Evolutionary conservation across 1,140 invertebrate genomes (phyloP).

Genomic region (Drosophila suzukii): DNA sequence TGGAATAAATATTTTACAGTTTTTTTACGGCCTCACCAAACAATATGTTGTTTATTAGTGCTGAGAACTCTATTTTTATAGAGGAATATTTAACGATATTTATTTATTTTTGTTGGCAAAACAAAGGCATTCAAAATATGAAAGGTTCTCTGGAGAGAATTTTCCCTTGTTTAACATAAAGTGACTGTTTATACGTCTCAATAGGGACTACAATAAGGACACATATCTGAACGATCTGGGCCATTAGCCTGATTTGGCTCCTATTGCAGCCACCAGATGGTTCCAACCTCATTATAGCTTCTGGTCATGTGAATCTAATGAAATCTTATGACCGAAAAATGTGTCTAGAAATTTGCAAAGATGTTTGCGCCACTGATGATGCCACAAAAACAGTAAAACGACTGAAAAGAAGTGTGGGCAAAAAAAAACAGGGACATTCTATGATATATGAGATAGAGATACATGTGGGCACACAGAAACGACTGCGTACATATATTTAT

Average conservation of each 20-base stretch:
- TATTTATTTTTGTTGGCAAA: too few relatives aligned
- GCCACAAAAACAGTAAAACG: slow-evolving; percentile 32
- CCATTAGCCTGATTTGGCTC: slow-evolving; percentile 30
- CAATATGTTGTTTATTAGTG: background rate
- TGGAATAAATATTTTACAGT: background rate
- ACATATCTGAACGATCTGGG: slow-evolving; percentile 16
- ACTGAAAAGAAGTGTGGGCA: background rate
- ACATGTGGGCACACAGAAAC: background rate
- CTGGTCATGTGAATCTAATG: slow-evolving; percentile 36
- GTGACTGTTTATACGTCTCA: too few relatives aligned
- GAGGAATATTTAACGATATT: background rate
- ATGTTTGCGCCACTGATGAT: slow-evolving; percentile 46
- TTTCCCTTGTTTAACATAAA: too few relatives aligned
- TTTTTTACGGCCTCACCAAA: background rate
- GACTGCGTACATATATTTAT: background rate
- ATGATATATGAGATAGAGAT: slow-evolving; percentile 23
- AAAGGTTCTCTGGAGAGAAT: too few relatives aligned
- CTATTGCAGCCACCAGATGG: slow-evolving; percentile 19
- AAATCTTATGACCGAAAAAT: slow-evolving; percentile 41
- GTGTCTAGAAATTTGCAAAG: slow-evolving; percentile 41
- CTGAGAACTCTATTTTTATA: background rate
- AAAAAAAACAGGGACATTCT: slow-evolving; percentile 18
- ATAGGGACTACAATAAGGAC: background rate
- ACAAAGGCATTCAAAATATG: too few relatives aligned
- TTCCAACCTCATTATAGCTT: slow-evolving; percentile 35